Evolutionary conservation across 2,888 invertebrate genomes (phyloP).

Genomic region (Apamea epomidion): DNA sequence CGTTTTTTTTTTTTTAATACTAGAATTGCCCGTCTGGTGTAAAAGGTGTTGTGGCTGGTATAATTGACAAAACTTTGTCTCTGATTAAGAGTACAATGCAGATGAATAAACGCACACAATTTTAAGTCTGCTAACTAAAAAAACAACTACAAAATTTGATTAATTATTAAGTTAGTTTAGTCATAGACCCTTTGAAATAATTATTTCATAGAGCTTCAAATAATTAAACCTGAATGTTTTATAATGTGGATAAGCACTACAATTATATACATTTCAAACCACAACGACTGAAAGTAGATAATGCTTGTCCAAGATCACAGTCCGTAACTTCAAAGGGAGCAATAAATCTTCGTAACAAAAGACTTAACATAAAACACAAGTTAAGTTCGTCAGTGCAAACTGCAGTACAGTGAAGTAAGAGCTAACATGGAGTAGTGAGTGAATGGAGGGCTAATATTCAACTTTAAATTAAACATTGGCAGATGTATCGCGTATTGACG

Average conservation of each 20-base stretch:
- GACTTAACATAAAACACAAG: constrained; percentile 68
- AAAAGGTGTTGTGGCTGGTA: not conserved
- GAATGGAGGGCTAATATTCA: constrained; percentile 16
- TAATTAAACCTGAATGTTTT: not conserved
- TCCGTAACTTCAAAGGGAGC: constrained; percentile 63
- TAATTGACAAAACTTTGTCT: too few species aligned
- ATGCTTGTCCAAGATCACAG: constrained; percentile 59
- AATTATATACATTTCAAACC: constrained; percentile 29
- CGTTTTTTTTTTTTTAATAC: too few species aligned
- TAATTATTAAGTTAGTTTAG: not conserved
- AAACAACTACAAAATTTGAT: not conserved
- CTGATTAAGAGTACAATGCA: not conserved
- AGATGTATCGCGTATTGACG: too few species aligned
- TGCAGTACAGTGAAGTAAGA: constrained; percentile 63
- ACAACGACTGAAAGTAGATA: constrained; percentile 33
- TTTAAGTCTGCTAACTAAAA: not conserved
- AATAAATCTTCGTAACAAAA: constrained; percentile 66
- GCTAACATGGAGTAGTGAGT: constrained; percentile 49
- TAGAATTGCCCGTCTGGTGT: not conserved
- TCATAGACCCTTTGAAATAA: not conserved
- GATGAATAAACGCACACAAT: not conserved
- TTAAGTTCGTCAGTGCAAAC: constrained; percentile 68
- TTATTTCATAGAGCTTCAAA: not conserved
- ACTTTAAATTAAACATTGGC: too few species aligned
- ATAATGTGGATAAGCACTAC: constrained; percentile 1